phyloP scores from a whole-genome alignment of 92 coral and sea anemone species.

The Porites lobata region DNA sequence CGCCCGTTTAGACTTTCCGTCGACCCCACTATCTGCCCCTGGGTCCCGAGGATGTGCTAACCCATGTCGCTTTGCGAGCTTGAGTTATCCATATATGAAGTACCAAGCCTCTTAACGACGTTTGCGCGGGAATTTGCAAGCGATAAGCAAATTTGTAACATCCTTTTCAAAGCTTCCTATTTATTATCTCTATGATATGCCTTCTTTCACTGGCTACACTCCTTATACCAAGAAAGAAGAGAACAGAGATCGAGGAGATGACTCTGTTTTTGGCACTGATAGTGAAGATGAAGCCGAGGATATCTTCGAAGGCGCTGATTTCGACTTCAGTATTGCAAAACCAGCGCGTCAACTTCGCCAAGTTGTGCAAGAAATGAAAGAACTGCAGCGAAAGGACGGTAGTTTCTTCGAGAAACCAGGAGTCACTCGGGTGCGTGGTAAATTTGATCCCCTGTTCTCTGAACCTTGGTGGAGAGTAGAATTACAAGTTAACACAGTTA shows the following conservation, averaged over 20 bases:
- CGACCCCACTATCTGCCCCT: no score
- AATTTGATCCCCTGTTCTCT: constrained; percentile 19
- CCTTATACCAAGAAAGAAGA: background rate
- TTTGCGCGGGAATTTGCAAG: no score
- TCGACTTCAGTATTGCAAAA: constrained; percentile 4
- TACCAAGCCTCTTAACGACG: no score
- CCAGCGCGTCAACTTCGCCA: constrained; percentile 28
- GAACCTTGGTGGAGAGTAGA: constrained; percentile 23
- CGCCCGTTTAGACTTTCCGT: no score
- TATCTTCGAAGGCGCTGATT: constrained; percentile 8
- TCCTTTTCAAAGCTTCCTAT: no score
- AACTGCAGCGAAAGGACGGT: constrained; percentile 1
- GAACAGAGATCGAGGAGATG: background rate
- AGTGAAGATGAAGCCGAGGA: constrained; percentile 9
- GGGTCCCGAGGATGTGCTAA: no score
- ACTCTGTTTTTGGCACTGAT: constrained; percentile 17
- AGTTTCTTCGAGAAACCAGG: background rate
- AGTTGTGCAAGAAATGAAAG: constrained; percentile 10
- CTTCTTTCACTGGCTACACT: constrained; percentile 9
- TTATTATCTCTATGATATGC: background rate
- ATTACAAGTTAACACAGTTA: background rate
- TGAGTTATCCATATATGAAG: no score
- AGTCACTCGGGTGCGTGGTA: constrained; percentile 11
- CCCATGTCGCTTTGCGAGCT: no score
- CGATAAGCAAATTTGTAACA: no score